These are phyloP conservation scores for Menidia beryllina DNA, from an alignment of 2,113 vertebrate genomes.

Conservation along the genomic window DNA sequence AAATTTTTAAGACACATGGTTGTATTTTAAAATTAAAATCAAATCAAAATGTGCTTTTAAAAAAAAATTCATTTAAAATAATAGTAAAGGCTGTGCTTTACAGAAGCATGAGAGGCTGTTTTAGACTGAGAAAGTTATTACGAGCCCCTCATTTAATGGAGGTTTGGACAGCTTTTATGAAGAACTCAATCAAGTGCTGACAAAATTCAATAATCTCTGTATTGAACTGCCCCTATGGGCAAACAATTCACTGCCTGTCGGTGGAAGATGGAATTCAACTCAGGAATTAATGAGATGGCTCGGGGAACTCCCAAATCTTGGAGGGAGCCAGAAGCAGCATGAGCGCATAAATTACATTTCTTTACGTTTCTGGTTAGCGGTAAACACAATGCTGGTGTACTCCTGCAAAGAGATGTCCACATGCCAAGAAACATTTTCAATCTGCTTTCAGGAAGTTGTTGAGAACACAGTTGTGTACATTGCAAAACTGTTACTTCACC, in stretches of 20 bases:
- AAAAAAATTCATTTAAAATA: no score
- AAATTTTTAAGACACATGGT: no score
- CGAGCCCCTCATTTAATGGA: conserved; percentile 18
- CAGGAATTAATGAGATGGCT: conserved; percentile 10
- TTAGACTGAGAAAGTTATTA: conserved; percentile 13
- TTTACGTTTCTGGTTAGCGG: conserved; percentile 11
- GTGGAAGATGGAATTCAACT: conserved; percentile 28
- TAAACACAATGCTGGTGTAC: conserved; percentile 6
- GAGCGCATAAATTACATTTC: conserved; percentile 10
- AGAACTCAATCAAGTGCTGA: conserved; percentile 31
- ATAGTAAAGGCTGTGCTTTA: not conserved
- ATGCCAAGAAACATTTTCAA: not conserved
- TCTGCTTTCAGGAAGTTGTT: not conserved
- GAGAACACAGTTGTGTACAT: not conserved
- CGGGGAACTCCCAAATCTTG: conserved; percentile 4
- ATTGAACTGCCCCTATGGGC: conserved; percentile 25
- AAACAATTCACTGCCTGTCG: conserved; percentile 23
- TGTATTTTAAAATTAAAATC: no score
- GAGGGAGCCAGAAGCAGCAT: conserved; percentile 1
- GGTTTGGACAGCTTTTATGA: conserved; percentile 19
- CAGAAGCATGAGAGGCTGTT: not conserved
- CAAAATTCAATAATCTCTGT: conserved; percentile 18
- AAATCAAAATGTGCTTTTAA: no score
- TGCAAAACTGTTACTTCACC: not conserved
- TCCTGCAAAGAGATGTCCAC: not conserved